phyloP scores from a whole-genome alignment of 2,797 vertebrate genomes.

The Rhynchonycteris naso region DNA sequence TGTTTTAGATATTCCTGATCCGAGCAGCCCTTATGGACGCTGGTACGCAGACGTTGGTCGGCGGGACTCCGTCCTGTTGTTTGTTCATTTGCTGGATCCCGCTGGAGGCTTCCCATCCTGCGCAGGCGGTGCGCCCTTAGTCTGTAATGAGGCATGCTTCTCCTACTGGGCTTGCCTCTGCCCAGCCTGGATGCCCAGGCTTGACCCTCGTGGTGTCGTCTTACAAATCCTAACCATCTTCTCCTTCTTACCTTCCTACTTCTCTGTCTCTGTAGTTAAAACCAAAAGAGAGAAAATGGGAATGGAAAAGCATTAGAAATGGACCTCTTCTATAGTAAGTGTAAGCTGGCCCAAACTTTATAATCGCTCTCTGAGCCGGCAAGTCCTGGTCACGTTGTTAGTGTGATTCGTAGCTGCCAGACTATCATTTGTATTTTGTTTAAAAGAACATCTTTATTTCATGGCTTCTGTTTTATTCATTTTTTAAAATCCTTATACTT shows the following conservation, averaged over 20 bases:
- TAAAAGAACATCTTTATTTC: background rate
- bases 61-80: background rate
- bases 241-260: background rate
- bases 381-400: background rate
- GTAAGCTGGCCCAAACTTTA: background rate
- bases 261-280: background rate
- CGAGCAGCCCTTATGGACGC: background rate
- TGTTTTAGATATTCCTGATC: background rate
- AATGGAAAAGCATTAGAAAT: background rate
- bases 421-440: background rate
- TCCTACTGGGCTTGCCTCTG: background rate
- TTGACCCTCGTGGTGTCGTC: background rate
- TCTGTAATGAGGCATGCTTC: background rate
- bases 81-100: fast-evolving
- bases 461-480: background rate
- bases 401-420: fast-evolving
- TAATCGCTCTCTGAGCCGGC: background rate
- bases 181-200: background rate
- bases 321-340: background rate
- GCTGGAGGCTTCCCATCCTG: fast-evolving
- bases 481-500: background rate
- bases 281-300: background rate
- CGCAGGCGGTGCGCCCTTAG: background rate
- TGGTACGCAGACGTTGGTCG: no score
- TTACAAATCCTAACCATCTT: background rate